A percentile compares a stretch with the other conserved stretches of the same genome.
Conservation (phyloP, 2,113 vertebrate species). For the Marcusenius ussheri region DNA sequence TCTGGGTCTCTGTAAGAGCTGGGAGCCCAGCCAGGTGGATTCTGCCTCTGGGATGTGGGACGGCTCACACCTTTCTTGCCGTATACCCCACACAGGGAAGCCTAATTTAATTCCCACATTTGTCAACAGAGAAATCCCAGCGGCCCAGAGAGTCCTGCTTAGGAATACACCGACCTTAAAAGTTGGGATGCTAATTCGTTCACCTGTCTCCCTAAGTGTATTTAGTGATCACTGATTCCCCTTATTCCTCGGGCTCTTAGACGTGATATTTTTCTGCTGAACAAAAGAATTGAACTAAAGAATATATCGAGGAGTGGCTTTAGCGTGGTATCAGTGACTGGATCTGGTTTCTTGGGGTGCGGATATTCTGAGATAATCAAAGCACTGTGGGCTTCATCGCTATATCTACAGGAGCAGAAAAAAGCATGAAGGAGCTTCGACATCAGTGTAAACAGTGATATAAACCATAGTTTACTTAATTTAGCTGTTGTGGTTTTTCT, state of each 20-base stretch:
- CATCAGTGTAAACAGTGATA: background rate
- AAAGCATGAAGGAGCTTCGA: background rate
- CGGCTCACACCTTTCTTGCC: background rate
- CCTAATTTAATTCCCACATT: slow-evolving; percentile 10
- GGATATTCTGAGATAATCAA: background rate
- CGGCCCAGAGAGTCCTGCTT: background rate
- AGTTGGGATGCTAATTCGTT: background rate
- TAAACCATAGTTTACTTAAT: background rate
- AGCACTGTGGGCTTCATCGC: background rate
- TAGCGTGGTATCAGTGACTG: background rate
- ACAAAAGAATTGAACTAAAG: background rate
- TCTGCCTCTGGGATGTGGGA: background rate
- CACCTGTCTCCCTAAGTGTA: background rate
- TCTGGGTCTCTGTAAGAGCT: background rate
- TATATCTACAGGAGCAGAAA: background rate
- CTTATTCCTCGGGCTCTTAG: background rate
- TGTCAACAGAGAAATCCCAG: slow-evolving; percentile 4
- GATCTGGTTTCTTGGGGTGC: background rate
- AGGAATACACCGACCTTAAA: background rate
- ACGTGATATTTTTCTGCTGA: background rate
- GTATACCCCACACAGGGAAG: background rate
- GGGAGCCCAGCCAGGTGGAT: background rate
- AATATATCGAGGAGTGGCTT: background rate
- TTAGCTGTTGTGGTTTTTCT: background rate
- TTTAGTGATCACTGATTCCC: background rate